These are phyloP conservation scores for Holocentrus rufus DNA, from an alignment of 2,797 vertebrate species.

Conservation along the genomic window DNA sequence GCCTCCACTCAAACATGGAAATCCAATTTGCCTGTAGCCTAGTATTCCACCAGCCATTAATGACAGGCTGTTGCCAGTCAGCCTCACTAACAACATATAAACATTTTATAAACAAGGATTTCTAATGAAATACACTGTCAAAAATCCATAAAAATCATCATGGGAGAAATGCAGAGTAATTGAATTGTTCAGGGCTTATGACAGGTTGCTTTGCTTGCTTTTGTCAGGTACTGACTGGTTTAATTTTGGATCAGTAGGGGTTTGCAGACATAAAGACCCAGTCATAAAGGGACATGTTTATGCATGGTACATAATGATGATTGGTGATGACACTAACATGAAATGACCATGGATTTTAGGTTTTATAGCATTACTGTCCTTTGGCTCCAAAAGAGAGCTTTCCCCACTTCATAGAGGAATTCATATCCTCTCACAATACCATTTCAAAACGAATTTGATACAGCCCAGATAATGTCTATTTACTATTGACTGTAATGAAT, in stretches of 20 bases:
- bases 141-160: neutral
- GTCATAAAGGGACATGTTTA: neutral
- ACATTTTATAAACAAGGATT: neutral
- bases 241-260: neutral
- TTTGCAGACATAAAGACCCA: neutral
- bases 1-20: constrained; percentile 4
- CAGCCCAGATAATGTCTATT: constrained; percentile 5
- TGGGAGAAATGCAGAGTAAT: neutral
- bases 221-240: neutral
- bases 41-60: neutral
- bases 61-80: neutral
- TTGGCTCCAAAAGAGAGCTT: constrained; percentile 4
- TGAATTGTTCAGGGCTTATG: neutral
- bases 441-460: constrained; percentile 2
- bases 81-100: neutral
- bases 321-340: constrained; percentile 6
- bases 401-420: neutral
- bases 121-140: neutral
- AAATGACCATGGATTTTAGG: constrained; percentile 10
- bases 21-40: neutral
- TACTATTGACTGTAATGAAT: constrained; percentile 29
- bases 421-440: constrained; percentile 13
- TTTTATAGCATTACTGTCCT: constrained; percentile 19
- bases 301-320: constrained; percentile 16
- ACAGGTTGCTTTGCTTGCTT: neutral